Conservation (phyloP, 1,140 invertebrate species). For the Magallana angulata region DNA sequence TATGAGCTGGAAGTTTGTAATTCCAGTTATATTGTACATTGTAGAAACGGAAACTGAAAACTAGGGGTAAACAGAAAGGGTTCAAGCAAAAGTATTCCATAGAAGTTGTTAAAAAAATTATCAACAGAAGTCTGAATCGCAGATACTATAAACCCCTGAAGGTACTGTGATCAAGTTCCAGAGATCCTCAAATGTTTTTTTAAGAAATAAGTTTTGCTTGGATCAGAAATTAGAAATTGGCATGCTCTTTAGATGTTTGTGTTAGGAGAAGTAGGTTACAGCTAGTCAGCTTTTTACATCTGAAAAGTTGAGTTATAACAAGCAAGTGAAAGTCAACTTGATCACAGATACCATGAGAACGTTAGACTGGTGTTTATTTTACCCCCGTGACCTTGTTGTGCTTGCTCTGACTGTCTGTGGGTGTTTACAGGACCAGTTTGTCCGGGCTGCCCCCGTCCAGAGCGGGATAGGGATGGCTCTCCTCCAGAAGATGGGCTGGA, state of each 20-base stretch:
- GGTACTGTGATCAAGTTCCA: slow-evolving; percentile 43
- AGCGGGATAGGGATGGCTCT: slow-evolving; percentile 94
- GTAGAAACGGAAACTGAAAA: slow-evolving; percentile 10
- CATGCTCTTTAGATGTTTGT: too few relatives aligned
- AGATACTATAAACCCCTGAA: slow-evolving; percentile 42
- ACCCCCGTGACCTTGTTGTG: too few relatives aligned
- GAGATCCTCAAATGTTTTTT: background rate
- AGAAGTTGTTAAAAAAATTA: slow-evolving; percentile 48
- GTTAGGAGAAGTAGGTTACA: too few relatives aligned
- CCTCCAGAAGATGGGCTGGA: slow-evolving; percentile 99
- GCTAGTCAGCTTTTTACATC: too few relatives aligned
- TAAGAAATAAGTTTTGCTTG: background rate
- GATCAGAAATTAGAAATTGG: too few relatives aligned
- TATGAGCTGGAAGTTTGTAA: too few relatives aligned
- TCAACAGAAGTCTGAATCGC: slow-evolving; percentile 47
- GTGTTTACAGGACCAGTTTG: slow-evolving; percentile 53
- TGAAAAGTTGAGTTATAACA: too few relatives aligned
- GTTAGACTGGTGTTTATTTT: too few relatives aligned
- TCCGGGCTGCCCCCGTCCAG: slow-evolving; percentile 46
- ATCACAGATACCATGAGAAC: slow-evolving; percentile 7
- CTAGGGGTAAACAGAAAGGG: background rate
- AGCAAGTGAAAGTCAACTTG: background rate
- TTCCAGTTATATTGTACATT: background rate
- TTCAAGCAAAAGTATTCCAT: slow-evolving; percentile 44
- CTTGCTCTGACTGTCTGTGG: background rate